Conservation (phyloP, 2,797 vertebrate species). For the Gastrophryne carolinensis region DNA sequence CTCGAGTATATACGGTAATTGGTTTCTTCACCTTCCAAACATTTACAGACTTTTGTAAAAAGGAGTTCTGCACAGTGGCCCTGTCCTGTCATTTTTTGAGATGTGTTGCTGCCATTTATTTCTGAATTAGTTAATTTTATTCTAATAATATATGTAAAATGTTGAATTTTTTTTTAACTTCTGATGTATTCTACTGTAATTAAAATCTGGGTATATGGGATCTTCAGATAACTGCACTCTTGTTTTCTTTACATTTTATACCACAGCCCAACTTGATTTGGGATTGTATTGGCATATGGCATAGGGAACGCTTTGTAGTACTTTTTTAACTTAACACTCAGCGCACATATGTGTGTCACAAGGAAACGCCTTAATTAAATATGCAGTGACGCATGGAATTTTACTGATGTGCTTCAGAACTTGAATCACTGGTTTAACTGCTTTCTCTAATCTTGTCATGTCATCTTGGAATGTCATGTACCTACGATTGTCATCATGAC, state of each 20-base stretch:
- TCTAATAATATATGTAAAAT: too few relatives aligned
- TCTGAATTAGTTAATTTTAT: too few relatives aligned
- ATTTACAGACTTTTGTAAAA: too few relatives aligned
- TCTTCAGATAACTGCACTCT: too few relatives aligned
- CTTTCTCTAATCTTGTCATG: slow-evolving; percentile 11
- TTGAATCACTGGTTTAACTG: slow-evolving; percentile 35
- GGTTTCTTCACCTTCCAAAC: too few relatives aligned
- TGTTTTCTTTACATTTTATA: background rate
- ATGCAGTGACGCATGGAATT: slow-evolving; percentile 18
- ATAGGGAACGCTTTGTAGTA: background rate
- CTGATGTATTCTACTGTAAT: background rate
- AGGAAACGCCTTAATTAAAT: slow-evolving; percentile 35
- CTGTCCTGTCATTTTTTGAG: too few relatives aligned
- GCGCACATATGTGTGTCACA: slow-evolving; percentile 7
- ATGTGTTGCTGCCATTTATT: too few relatives aligned
- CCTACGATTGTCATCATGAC: slow-evolving; percentile 13
- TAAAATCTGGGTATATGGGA: background rate
- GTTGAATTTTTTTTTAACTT: too few relatives aligned
- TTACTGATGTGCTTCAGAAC: slow-evolving; percentile 28
- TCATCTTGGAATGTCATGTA: slow-evolving; percentile 6
- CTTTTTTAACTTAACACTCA: background rate
- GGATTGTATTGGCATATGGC: background rate
- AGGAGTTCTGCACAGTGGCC: too few relatives aligned
- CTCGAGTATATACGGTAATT: too few relatives aligned
- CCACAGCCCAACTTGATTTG: background rate